Conservation (phyloP, 2,797 vertebrate species). For the Mycteria americana region DNA sequence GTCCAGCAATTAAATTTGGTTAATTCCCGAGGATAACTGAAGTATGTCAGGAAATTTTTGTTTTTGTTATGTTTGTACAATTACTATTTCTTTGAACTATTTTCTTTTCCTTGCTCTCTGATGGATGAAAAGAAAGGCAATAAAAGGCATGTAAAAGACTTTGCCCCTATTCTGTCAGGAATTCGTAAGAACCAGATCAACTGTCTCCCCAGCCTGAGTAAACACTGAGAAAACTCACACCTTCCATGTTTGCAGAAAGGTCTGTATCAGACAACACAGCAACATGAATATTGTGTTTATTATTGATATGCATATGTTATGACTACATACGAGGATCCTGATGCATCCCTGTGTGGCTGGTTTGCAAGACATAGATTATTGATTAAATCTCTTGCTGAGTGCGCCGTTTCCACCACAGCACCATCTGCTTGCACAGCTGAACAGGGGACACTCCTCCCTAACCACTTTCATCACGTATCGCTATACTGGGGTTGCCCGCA, state of each 20-base stretch:
- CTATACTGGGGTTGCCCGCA: fast-evolving
- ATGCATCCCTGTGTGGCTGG: fast-evolving
- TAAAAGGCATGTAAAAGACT: neutral
- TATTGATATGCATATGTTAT: fast-evolving
- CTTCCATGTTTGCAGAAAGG: neutral
- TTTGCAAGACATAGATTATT: fast-evolving
- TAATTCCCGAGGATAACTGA: neutral
- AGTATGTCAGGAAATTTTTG: neutral
- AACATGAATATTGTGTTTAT: neutral
- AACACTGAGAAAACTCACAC: fast-evolving
- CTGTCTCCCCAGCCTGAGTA: neutral
- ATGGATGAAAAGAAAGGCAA: neutral
- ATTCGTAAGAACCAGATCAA: neutral
- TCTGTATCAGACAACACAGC: neutral
- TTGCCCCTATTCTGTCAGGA: neutral
- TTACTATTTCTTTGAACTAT: neutral
- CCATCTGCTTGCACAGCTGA: neutral
- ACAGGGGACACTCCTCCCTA: neutral
- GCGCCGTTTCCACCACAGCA: neutral
- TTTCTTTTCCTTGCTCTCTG: neutral
- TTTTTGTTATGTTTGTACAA: neutral
- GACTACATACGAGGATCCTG: neutral
- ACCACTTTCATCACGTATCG: fast-evolving
- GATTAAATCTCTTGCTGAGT: neutral
- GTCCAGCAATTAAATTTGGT: neutral